Evolutionary conservation across 2,113 vertebrate species (phyloP), one percentile per base, ranked within the genome.

Genomic region (Ictidomys tridecemlineatus): DNA sequence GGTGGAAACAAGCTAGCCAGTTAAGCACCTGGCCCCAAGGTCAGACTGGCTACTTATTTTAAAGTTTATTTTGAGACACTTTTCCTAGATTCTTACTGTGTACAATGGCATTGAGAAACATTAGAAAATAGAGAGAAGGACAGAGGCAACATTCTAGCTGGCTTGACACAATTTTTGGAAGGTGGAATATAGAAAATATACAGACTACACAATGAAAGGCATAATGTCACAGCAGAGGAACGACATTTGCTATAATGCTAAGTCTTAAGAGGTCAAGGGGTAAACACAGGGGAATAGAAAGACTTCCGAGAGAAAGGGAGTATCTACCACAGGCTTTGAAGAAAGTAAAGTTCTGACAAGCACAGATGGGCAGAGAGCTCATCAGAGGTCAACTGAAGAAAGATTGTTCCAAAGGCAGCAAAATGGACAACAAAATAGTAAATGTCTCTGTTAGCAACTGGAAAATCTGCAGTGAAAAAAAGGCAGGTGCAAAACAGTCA

Each of bases 401-500:
- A 63, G 34, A 77, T 24, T 56, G 30, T 63, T 83, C 24, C 32
- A 45, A 92, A 89, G 53, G 39, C 45, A 88, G 45, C 39, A 79
- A 95, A 89, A 73, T 65, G 72, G 77, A 72, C 30, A 92, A 32
- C 53, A 78, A 78, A 72, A 84, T 10, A 56, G 63, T 72, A 84
- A n/a, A 72, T 56, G 63, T 32, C 42, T 72, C 37, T 20, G 39
- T 53, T 32, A 92, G 72, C 63, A 94, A 94, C 87, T 89, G 84
- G 26, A 63, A 89, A 84, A 72, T 37, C 30, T 79, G 53, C 53
- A 88, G 83, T 72, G 78, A 77, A 77, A 85, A 85, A 37, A 94
- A 87, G 74, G n/a, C 51, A 94, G 84, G 53, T 84, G 78, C 30
- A 92, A 80, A 73, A 76, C 30, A 85, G n/a, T 74, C 74, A 85